Base-by-base conservation (phyloP, 1,140 invertebrate species). In the Agrilus planipennis region DNA sequence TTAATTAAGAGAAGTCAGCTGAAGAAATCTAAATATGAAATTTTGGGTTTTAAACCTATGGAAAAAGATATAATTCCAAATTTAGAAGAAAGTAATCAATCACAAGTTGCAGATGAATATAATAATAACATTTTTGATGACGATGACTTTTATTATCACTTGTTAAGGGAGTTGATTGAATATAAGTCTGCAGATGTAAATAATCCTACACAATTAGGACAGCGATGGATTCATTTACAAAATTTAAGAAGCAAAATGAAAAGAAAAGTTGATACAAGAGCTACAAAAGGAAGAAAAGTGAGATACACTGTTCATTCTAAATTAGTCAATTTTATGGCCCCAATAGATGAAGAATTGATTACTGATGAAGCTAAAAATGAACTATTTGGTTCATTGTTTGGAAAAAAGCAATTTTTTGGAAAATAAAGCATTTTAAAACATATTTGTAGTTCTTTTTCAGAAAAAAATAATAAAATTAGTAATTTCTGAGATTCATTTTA, bases 71-170 rank as follows among this genome's bases (percentile, higher is more conserved):
- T 42, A 34, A 42, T 41, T 5, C 17, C 35, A 39, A 58, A 45
- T 34, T 40, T 20, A 21, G 51, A 41, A 49, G 36, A 42, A 60
- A 50, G 50, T 61, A 34, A n/a, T n/a, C 14, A 27, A 39, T 41
- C 15, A 65, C 16, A 50, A 63, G n/a, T 64, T 65, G 49, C 62
- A 22, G 73, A 79, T 53, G 77, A 82, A 48, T 76, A 79, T 47
- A 81, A 89, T 62, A 42, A 64, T 0, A 87, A 98, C 68, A 86
- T 95, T 55, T 98, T 89, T 68, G 91, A 97, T 61, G 93, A 98
- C 61, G 84, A 84, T 61, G 93, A 98, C 62, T 98, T 96, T 60
- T 97, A 97, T 67, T 89, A 95, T 63, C 84, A 91, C 55, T 61
- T 95, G 15, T 63, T 98, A 17, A 68, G 89, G 43, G 90, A 96